Evolutionary conservation across 2,888 invertebrate species (phyloP), one percentile per base, ranked within the genome.

Genomic region (Anodontia alba): DNA sequence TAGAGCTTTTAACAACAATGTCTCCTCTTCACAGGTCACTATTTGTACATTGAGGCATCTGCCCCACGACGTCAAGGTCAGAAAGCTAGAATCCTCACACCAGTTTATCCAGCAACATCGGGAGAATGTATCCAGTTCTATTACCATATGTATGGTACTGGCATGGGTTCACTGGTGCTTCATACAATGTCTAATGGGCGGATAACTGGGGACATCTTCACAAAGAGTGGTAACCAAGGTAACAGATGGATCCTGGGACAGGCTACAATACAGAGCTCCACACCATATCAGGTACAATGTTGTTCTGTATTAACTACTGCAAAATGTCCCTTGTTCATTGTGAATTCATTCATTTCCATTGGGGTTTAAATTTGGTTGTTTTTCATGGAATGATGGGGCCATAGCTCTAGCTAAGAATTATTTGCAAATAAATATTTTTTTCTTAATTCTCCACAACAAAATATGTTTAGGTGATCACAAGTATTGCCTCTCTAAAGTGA

Each of bases 21-120:
- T n/a, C n/a, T 38, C 31, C 5, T 62, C 5, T 10, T 88, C 80
- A 8, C 83, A 91, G 93, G 93, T 2, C 88, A 90, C 78, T 92
- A 90, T 80, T 80, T 91, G n/a, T 90, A 89, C 69, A 86, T 87
- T 29, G 89, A 90, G 67, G 86, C 91, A 15, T 89, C 95, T 7
- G 95, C 95, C 83, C 96, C 96, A 0, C 93, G 96, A 70, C 88
- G 95, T 80, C 95, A 95, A 0, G 96, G 96, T 1, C 96, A 96
- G 88, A 94, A 93, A 62, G 96, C 96, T 0, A 93, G 95, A 78
- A 94, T 96, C 7, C 73, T 89, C 38, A 91, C 90, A 10, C 90
- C 89, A 8, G 42, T 73, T 1, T 90, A 89, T 71, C 88, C 89
- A 0, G 80, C 89, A 17, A 88, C 91, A n/a, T 80, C 80, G 0